Evolutionary conservation across 2,888 invertebrate genomes (phyloP).

Genomic region (Troilus luridus): DNA sequence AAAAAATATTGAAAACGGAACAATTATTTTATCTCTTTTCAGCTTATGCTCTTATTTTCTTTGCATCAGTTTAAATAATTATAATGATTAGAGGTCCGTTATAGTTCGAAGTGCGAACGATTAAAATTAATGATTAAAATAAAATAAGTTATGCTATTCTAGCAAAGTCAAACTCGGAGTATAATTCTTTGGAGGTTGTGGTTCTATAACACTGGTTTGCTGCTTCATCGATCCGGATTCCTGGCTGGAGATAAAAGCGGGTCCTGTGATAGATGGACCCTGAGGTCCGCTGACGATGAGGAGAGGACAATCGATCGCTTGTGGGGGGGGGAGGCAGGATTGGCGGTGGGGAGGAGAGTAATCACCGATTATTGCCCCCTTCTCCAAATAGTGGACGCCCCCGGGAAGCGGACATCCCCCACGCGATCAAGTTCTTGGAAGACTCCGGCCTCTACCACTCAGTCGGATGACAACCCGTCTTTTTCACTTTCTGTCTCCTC

Average conservation of each 20-base stretch:
- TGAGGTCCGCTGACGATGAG: slow-evolving; percentile 24
- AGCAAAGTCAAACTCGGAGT: neutral
- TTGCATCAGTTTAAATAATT: no score
- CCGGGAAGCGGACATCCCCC: neutral
- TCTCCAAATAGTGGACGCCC: neutral
- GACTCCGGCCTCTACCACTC: neutral
- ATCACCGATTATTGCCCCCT: slow-evolving; percentile 18
- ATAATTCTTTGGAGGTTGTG: neutral
- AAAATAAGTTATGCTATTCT: no score
- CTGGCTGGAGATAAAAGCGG: slow-evolving; percentile 11
- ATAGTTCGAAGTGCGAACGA: no score
- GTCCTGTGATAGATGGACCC: slow-evolving; percentile 30
- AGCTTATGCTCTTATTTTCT: no score
- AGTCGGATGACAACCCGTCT: neutral
- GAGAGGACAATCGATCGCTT: slow-evolving; percentile 45
- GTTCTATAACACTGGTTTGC: neutral
- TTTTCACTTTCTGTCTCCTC: neutral
- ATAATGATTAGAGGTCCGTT: no score
- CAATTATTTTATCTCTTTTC: no score
- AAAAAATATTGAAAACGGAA: no score
- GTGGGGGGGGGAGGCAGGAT: neutral
- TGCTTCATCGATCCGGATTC: neutral
- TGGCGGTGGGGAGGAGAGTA: neutral
- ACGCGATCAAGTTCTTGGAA: neutral
- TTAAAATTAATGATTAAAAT: no score